Conservation (phyloP, 2,797 vertebrate genomes). For the Ptychadena robeensis region DNA sequence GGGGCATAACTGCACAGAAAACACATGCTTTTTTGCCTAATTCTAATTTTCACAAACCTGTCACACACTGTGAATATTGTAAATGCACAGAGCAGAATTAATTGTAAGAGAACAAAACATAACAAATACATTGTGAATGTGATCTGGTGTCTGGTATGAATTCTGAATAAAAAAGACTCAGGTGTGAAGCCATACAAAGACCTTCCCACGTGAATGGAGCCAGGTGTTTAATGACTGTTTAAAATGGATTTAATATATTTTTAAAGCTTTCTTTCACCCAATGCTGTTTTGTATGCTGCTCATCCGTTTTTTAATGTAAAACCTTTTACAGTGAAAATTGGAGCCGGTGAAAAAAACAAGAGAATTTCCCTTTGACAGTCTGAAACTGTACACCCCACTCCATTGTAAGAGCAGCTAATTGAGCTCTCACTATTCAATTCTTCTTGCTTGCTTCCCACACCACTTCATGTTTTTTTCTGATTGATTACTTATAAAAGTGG, state of each 20-base stretch:
- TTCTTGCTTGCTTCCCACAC: slow-evolving; percentile 44
- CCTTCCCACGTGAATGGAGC: slow-evolving; percentile 31
- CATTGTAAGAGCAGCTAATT: slow-evolving; percentile 45
- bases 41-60: neutral
- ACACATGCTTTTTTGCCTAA: too few relatives aligned
- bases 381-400: slow-evolving; percentile 38
- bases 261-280: slow-evolving; percentile 45
- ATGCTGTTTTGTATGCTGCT: slow-evolving; percentile 22
- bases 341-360: slow-evolving; percentile 8
- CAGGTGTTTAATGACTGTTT: slow-evolving; percentile 41
- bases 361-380: slow-evolving; percentile 44
- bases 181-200: slow-evolving; percentile 32
- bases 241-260: slow-evolving; percentile 35
- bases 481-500: slow-evolving; percentile 61
- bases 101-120: neutral
- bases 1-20: too few relatives aligned
- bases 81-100: neutral
- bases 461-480: slow-evolving; percentile 31
- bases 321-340: slow-evolving; percentile 10
- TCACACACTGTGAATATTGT: neutral
- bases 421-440: slow-evolving; percentile 40
- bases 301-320: slow-evolving; percentile 2
- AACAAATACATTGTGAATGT: slow-evolving; percentile 17
- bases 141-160: slow-evolving; percentile 20
- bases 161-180: slow-evolving; percentile 19